A percentile compares a stretch with the other conserved stretches of the same genome.
Conservation (phyloP, 1,140 invertebrate genomes). For the Drosophila leontia region DNA sequence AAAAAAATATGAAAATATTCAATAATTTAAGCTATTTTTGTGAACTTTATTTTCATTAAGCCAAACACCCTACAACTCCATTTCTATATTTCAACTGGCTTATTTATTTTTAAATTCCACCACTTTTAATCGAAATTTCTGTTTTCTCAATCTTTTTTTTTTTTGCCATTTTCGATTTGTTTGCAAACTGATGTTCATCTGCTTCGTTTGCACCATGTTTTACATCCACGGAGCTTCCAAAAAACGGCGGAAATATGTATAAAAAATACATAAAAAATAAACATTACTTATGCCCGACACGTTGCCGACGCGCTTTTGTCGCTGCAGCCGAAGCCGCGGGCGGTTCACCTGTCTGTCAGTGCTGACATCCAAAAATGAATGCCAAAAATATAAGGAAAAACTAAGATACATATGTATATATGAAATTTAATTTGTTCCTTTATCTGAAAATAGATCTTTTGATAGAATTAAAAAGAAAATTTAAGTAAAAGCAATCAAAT, state of each 20-base stretch:
- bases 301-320: constrained; percentile 54
- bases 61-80: not conserved
- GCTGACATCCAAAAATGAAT: not conserved
- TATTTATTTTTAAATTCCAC: constrained; percentile 9
- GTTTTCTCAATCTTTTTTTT: constrained; percentile 1
- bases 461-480: not conserved
- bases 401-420: too few species aligned
- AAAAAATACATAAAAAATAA: constrained; percentile 56
- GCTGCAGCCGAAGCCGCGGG: constrained; percentile 37
- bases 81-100: not conserved
- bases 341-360: constrained; percentile 21
- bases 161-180: constrained; percentile 46
- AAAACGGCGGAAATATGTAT: constrained; percentile 40
- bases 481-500: not conserved
- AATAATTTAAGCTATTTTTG: not conserved
- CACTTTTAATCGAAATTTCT: constrained; percentile 12
- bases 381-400: not conserved
- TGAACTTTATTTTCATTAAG: not conserved
- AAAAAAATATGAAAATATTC: not conserved
- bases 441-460: not conserved
- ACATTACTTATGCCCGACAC: constrained; percentile 76
- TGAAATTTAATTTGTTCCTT: not conserved
- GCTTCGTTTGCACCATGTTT: constrained; percentile 47
- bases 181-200: constrained; percentile 3
- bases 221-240: constrained; percentile 47